phyloP scores from a whole-genome alignment of 2,888 invertebrate species.

The Agrochola lychnidis region DNA sequence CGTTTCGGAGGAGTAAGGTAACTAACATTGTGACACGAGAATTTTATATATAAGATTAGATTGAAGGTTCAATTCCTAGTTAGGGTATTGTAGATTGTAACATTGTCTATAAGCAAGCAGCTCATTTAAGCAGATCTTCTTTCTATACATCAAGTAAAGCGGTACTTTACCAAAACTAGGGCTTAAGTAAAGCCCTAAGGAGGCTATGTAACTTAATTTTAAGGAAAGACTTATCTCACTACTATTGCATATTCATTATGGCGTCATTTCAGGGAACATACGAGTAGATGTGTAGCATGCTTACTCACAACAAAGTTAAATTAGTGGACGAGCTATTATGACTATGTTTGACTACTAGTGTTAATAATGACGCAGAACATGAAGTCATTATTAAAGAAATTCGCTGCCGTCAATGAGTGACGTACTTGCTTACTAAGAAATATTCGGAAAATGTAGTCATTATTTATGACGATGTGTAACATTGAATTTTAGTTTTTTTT shows the following conservation, averaged over 20 bases:
- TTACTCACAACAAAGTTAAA: background rate
- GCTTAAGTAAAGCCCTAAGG: constrained; percentile 1
- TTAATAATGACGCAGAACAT: constrained; percentile 11
- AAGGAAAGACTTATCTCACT: background rate
- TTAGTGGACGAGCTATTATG: background rate
- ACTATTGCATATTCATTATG: background rate
- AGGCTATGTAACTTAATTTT: background rate
- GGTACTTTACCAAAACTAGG: background rate
- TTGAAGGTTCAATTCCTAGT: no score
- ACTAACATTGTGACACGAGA: no score
- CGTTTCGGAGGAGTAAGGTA: no score
- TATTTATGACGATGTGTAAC: background rate
- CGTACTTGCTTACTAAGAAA: background rate
- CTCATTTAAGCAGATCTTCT: background rate
- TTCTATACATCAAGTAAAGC: background rate
- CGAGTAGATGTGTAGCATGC: background rate
- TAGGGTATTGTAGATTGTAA: background rate
- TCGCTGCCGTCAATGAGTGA: background rate
- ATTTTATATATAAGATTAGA: no score
- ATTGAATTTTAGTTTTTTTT: no score
- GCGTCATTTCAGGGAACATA: background rate
- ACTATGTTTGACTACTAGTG: background rate
- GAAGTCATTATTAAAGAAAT: constrained; percentile 9
- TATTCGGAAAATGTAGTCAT: background rate
- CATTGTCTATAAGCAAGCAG: background rate